These are phyloP conservation scores for Ommatoiulus sabulosus DNA, from an alignment of 2,888 invertebrate species.

Conservation along the genomic window DNA sequence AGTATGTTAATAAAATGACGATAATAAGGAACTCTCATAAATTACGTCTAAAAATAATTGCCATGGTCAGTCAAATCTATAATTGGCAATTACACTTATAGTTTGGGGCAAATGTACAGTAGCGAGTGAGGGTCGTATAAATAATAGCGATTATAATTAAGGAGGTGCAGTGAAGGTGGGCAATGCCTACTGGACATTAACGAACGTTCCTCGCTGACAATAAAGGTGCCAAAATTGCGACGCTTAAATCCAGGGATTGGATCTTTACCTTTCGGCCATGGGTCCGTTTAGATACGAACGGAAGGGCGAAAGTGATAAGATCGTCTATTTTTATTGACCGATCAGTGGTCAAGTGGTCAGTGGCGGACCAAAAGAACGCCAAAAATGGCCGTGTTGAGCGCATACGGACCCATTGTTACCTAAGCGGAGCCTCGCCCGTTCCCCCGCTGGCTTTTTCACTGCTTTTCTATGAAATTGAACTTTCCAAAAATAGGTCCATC, in stretches of 20 bases:
- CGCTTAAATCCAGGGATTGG: neutral
- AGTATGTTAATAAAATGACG: no score
- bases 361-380: neutral
- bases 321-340: slow-evolving; percentile 14
- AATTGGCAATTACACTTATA: no score
- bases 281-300: neutral
- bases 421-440: neutral
- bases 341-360: neutral
- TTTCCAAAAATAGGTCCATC: neutral
- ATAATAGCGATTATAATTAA: no score
- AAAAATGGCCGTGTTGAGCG: neutral
- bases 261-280: no score
- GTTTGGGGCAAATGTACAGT: no score
- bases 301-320: slow-evolving; percentile 17
- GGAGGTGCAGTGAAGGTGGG: no score
- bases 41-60: no score
- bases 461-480: neutral
- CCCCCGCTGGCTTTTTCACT: neutral
- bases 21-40: no score
- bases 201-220: neutral
- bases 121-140: no score
- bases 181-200: no score
- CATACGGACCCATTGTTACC: slow-evolving; percentile 8
- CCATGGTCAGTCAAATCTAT: no score
- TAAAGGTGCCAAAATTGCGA: neutral